Evolutionary conservation across 1,140 invertebrate genomes (phyloP).

Genomic region (Drosophila nigrodunni): DNA sequence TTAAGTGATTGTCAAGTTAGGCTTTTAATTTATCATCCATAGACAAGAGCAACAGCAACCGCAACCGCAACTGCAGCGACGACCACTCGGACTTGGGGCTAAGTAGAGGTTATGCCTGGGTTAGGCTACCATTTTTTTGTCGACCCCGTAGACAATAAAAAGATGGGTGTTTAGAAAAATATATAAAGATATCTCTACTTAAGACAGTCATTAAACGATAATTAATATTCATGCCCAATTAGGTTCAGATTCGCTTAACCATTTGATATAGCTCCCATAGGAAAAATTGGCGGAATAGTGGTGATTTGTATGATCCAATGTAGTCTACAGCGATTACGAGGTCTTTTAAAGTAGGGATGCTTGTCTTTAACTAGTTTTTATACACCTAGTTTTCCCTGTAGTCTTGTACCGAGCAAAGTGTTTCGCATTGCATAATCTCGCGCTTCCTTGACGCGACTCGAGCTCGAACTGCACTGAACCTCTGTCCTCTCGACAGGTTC

Average conservation of each 20-base stretch:
- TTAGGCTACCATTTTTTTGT: conserved; percentile 72
- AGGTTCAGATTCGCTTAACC: too few relatives aligned
- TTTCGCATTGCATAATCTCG: conserved; percentile 80
- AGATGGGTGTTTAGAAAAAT: too few relatives aligned
- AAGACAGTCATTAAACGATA: too few relatives aligned
- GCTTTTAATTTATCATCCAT: conserved; percentile 85
- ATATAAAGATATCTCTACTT: too few relatives aligned
- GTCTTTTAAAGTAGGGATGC: too few relatives aligned
- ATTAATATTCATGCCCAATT: too few relatives aligned
- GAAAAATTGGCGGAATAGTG: too few relatives aligned
- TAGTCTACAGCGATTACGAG: too few relatives aligned
- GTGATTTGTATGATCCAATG: too few relatives aligned
- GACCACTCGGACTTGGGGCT: conserved; percentile 60
- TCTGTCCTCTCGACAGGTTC: conserved; percentile 9
- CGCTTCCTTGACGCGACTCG: conserved; percentile 48
- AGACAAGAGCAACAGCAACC: conserved; percentile 75
- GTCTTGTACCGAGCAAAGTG: conserved; percentile 56
- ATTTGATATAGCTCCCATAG: too few relatives aligned
- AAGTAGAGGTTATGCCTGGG: conserved; percentile 80
- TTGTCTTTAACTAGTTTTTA: not conserved
- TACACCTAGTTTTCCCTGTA: conserved; percentile 17
- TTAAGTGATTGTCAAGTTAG: conserved; percentile 85
- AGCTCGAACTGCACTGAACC: not conserved
- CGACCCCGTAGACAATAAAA: too few relatives aligned
- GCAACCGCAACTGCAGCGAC: conserved; percentile 43